These are phyloP conservation scores for Cotesia glomerata DNA, from an alignment of 1,140 invertebrate genomes.

Conservation along the genomic window DNA sequence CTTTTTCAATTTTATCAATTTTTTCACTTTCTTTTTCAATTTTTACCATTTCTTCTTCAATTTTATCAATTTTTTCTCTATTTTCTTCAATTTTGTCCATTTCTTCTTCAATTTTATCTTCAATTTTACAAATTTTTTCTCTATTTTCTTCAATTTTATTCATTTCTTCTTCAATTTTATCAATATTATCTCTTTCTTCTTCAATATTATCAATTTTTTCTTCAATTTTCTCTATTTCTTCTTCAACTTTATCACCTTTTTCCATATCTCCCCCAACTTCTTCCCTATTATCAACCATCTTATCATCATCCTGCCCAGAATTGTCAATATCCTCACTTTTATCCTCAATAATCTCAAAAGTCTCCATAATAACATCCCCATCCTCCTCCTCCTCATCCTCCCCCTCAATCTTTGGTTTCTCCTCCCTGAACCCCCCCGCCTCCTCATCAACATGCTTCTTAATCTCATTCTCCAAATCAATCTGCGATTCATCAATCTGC, in stretches of 20 bases:
- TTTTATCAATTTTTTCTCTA: background rate
- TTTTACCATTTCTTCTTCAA: too few relatives aligned
- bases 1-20: too few relatives aligned
- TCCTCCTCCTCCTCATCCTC: background rate
- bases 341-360: background rate
- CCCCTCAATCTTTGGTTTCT: background rate
- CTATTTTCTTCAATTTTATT: too few relatives aligned
- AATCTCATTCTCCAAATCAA: conserved; percentile 36
- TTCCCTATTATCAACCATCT: background rate
- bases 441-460: background rate
- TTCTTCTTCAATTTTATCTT: background rate
- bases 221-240: conserved; percentile 9
- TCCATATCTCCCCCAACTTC: background rate
- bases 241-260: background rate
- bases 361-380: background rate
- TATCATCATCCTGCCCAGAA: background rate
- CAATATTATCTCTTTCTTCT: background rate
- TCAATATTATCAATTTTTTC: conserved; percentile 21
- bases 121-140: too few relatives aligned
- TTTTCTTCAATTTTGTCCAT: too few relatives aligned
- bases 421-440: background rate
- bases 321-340: background rate
- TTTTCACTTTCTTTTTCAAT: too few relatives aligned
- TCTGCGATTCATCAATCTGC: conserved; percentile 40
- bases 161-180: too few relatives aligned